Conservation (phyloP, 2,888 invertebrate species). For the Drosophila subquinaria region DNA sequence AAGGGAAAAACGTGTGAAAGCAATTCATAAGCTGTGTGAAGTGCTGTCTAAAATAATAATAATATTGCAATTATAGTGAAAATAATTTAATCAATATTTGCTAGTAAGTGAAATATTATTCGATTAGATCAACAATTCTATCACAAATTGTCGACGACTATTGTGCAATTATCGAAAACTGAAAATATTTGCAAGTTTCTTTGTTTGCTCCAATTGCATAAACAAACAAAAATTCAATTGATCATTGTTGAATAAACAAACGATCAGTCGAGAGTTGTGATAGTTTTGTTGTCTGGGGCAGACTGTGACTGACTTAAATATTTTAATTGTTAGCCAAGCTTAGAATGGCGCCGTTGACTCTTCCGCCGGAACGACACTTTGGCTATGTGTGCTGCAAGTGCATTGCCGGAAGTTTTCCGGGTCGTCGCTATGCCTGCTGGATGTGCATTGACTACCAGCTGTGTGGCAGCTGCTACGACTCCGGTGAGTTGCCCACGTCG, state of each 20-base stretch:
- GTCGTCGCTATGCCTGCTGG: conserved; percentile 62
- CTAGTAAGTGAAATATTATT: background rate
- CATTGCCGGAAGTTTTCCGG: conserved; percentile 15
- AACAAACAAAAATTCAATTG: background rate
- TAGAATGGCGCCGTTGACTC: background rate
- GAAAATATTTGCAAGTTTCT: background rate
- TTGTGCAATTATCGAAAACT: background rate
- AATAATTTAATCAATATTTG: background rate
- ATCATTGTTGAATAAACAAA: background rate
- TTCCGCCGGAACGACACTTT: conserved; percentile 47
- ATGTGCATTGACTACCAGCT: conserved; percentile 49
- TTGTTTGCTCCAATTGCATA: conserved; percentile 9
- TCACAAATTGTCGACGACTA: background rate
- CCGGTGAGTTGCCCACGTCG: conserved; percentile 11
- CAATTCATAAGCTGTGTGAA: background rate
- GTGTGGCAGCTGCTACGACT: conserved; percentile 54
- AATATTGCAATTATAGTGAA: background rate
- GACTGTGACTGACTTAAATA: background rate
- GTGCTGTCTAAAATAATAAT: background rate
- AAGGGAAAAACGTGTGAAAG: background rate
- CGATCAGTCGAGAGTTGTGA: background rate
- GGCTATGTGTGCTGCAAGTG: conserved; percentile 52
- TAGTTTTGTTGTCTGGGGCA: background rate
- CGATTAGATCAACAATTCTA: background rate
- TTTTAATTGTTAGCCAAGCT: background rate